Percentiles rank a stretch among this genome's conserved stretches.
phyloP scores from a whole-genome alignment of 2,888 invertebrate species.

The Yponomeuta malinellus region DNA sequence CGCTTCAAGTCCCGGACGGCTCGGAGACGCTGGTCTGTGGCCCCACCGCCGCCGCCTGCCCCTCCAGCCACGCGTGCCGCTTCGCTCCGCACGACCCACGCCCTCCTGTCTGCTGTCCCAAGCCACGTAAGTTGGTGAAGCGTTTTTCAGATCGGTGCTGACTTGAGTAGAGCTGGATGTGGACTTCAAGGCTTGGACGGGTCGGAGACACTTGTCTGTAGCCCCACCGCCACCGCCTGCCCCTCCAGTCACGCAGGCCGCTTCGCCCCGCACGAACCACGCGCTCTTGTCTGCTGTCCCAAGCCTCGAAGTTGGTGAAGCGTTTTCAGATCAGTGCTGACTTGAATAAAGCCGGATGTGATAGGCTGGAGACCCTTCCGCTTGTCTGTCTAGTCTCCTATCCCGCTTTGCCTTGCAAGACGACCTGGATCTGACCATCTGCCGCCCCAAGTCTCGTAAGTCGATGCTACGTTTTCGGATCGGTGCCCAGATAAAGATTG shows the following conservation, averaged over 20 bases:
- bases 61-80: slow-evolving; percentile 90
- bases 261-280: slow-evolving; percentile 83
- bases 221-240: slow-evolving; percentile 85
- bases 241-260: slow-evolving; percentile 91
- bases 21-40: slow-evolving; percentile 80
- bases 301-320: slow-evolving; percentile 79
- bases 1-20: slow-evolving; percentile 64
- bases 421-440: neutral
- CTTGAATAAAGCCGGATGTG: neutral
- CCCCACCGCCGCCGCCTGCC: slow-evolving; percentile 85
- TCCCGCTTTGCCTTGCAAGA: too few species aligned
- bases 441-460: neutral
- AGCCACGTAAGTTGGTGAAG: slow-evolving; percentile 79
- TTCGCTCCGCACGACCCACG: slow-evolving; percentile 85
- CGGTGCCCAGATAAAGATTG: too few species aligned
- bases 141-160: slow-evolving; percentile 1
- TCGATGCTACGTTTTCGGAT: neutral
- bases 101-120: slow-evolving; percentile 91
- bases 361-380: slow-evolving; percentile 78
- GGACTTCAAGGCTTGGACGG: slow-evolving; percentile 79
- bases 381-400: too few species aligned
- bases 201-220: slow-evolving; percentile 78
- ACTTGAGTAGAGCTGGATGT: neutral
- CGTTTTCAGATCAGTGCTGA: slow-evolving; percentile 3
- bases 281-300: slow-evolving; percentile 90